A percentile compares a stretch with the other conserved stretches of the same genome.
Conservation (phyloP, 2,888 invertebrate genomes). For the Dorcus parallelipipedus region DNA sequence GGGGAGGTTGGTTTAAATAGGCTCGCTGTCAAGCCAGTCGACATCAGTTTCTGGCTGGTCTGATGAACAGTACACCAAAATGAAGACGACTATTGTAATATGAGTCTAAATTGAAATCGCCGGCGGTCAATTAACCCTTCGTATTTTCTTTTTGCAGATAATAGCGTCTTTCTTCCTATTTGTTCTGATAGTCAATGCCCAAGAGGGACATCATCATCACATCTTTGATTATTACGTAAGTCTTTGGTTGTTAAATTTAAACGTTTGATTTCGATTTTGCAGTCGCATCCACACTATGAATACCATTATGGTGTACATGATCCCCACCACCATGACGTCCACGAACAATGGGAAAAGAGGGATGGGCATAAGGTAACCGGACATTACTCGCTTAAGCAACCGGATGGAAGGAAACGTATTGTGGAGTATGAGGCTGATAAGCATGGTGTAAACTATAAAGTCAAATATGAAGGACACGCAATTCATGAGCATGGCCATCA, state of each 20-base stretch:
- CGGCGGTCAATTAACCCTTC: too few species aligned
- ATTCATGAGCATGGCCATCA: slow-evolving; percentile 23
- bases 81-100: too few species aligned
- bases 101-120: too few species aligned
- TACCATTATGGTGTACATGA: slow-evolving; percentile 44
- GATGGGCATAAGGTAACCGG: slow-evolving; percentile 41
- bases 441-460: slow-evolving; percentile 41
- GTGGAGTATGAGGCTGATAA: slow-evolving; percentile 44
- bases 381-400: slow-evolving; percentile 40
- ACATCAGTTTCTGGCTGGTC: too few species aligned
- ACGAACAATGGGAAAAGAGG: slow-evolving; percentile 41
- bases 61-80: too few species aligned
- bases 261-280: background rate
- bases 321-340: slow-evolving; percentile 41
- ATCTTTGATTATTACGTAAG: background rate
- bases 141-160: too few species aligned
- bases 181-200: background rate
- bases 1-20: too few species aligned
- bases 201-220: background rate
- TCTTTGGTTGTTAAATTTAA: background rate
- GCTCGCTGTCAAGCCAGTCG: too few species aligned
- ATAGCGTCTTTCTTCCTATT: background rate
- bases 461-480: slow-evolving; percentile 33
- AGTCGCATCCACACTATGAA: slow-evolving; percentile 42
- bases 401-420: slow-evolving; percentile 42